phyloP scores from a whole-genome alignment of 2,113 vertebrate species.

The Chamaetylas fuelleborni region DNA sequence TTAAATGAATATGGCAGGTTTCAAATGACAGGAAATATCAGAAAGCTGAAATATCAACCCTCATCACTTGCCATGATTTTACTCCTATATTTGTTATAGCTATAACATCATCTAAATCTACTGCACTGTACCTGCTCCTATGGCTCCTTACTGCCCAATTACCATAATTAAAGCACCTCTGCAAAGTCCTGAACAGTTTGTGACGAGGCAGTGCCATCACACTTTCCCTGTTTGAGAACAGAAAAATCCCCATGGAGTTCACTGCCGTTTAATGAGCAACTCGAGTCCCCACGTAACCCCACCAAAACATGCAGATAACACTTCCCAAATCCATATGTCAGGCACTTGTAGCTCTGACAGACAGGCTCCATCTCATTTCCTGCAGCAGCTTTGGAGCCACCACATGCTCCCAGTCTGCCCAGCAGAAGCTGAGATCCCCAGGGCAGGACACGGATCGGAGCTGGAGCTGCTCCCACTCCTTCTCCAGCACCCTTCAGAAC shows the following conservation, averaged over 20 bases:
- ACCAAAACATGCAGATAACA: background rate
- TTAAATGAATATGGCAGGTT: background rate
- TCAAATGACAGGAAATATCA: background rate
- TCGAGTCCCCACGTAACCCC: background rate
- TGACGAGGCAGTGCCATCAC: background rate
- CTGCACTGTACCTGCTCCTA: background rate
- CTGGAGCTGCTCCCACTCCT: background rate
- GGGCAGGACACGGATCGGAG: background rate
- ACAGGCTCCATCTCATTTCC: conserved; percentile 32
- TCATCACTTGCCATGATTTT: background rate
- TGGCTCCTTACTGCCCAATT: conserved; percentile 17
- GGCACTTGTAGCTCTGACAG: conserved; percentile 32
- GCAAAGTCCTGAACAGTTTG: background rate
- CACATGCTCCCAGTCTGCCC: background rate
- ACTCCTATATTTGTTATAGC: background rate
- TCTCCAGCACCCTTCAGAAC: background rate
- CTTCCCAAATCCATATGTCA: conserved; percentile 6
- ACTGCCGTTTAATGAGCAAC: background rate
- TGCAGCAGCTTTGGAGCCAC: background rate
- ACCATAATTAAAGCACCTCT: conserved; percentile 1
- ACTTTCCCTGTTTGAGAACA: background rate
- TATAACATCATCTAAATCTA: background rate
- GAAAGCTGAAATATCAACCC: background rate
- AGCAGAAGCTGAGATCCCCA: background rate
- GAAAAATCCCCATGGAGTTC: background rate